Conservation (phyloP, 1,140 invertebrate genomes). For the Tetragonula clypearis region DNA sequence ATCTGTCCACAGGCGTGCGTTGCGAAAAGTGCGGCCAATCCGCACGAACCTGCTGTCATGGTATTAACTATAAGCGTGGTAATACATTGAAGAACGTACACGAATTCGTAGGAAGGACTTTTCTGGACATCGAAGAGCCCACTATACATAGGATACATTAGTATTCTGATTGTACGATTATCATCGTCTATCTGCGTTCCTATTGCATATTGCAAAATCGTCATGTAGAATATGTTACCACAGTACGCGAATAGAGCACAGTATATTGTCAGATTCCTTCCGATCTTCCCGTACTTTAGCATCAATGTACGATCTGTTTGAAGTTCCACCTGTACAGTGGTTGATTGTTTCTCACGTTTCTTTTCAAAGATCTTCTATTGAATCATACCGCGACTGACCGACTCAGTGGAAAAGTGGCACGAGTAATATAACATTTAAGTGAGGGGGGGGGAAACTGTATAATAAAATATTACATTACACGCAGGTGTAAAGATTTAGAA, state of each 20-base stretch:
- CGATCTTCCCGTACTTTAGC: conserved; percentile 51
- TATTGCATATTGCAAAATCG: conserved; percentile 24
- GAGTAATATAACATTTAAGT: conserved; percentile 23
- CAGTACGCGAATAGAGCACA: conserved; percentile 55
- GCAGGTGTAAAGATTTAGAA: background rate
- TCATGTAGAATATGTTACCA: conserved; percentile 37
- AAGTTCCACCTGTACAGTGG: conserved; percentile 34
- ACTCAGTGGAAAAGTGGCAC: conserved; percentile 52
- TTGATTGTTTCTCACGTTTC: background rate
- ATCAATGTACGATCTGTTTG: conserved; percentile 21
- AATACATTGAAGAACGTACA: conserved; percentile 47
- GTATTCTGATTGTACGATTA: conserved; percentile 43
- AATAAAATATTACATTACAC: background rate
- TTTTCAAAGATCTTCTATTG: background rate
- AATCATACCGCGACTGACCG: background rate
- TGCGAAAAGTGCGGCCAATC: background rate
- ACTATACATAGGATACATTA: conserved; percentile 57
- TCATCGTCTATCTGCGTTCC: background rate
- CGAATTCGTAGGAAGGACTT: conserved; percentile 58
- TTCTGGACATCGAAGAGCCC: conserved; percentile 22
- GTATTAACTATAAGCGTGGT: conserved; percentile 38
- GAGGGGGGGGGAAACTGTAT: background rate
- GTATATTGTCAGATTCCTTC: conserved; percentile 51
- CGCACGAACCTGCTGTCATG: conserved; percentile 7
- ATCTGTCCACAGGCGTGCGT: conserved; percentile 53